Percentiles rank a stretch among this genome's conserved stretches.
Evolutionary conservation across 2,888 invertebrate species (phyloP).

Genomic region (Tenthredo distinguenda): DNA sequence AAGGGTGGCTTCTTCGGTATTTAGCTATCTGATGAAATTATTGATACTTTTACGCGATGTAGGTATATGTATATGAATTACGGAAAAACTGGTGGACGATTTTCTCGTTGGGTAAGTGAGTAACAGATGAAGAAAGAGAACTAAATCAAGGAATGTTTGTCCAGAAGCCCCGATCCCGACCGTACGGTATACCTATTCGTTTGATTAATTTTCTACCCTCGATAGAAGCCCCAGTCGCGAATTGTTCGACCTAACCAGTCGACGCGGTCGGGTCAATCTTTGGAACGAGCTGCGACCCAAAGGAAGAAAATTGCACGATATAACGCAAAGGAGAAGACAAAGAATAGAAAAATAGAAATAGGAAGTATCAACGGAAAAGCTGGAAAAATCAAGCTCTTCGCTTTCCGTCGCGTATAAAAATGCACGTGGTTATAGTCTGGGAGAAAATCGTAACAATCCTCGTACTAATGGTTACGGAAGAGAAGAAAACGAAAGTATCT

Average conservation of each 20-base stretch:
- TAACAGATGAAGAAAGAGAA: slow-evolving; percentile 33
- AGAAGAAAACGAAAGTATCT: background rate
- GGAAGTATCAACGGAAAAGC: background rate
- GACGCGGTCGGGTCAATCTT: slow-evolving; percentile 23
- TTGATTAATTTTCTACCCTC: slow-evolving; percentile 72
- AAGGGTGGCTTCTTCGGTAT: background rate
- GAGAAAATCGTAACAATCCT: background rate
- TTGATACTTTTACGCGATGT: background rate
- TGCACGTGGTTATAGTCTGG: background rate
- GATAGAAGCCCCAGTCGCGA: slow-evolving; percentile 61
- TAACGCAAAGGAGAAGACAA: background rate
- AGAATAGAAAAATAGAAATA: background rate
- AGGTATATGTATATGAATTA: background rate
- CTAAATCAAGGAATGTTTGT: slow-evolving; percentile 41
- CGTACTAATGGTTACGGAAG: background rate
- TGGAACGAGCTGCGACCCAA: background rate
- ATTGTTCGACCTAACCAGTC: slow-evolving; percentile 33
- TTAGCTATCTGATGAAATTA: background rate
- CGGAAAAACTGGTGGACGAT: slow-evolving; percentile 28
- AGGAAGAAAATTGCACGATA: background rate
- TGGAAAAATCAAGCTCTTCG: background rate
- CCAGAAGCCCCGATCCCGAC: slow-evolving; percentile 51
- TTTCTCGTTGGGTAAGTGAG: slow-evolving; percentile 38
- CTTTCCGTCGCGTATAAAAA: background rate
- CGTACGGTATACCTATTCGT: slow-evolving; percentile 65